phyloP scores from a whole-genome alignment of 2,797 vertebrate genomes.

The Thalassophryne amazonica region DNA sequence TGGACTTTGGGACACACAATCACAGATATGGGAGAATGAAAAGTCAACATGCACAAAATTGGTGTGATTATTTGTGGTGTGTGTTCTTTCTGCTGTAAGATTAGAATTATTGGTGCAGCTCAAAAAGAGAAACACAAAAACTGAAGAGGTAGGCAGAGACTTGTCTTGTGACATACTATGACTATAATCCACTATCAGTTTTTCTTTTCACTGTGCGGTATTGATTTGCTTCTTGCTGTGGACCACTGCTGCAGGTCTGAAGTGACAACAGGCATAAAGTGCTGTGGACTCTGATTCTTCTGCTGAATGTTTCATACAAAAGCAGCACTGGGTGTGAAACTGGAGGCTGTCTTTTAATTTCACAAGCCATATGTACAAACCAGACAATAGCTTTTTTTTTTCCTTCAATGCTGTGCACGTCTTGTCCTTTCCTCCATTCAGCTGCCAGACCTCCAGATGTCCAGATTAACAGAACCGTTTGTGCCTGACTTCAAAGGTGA shows the following conservation, averaged over 20 bases:
- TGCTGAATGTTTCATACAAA: not conserved
- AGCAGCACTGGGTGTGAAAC: not conserved
- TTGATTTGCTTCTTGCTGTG: slow-evolving; percentile 12
- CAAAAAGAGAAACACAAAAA: slow-evolving; percentile 24
- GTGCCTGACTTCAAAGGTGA: slow-evolving; percentile 56
- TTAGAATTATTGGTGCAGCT: slow-evolving; percentile 21
- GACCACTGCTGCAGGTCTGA: not conserved
- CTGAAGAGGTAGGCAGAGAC: slow-evolving; percentile 28
- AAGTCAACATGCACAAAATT: slow-evolving; percentile 53
- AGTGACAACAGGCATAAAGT: not conserved
- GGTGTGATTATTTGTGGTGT: slow-evolving; percentile 58
- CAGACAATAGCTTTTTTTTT: slow-evolving; percentile 1
- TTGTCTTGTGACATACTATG: slow-evolving; percentile 43
- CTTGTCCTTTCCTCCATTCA: slow-evolving; percentile 3
- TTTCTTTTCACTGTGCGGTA: slow-evolving; percentile 4
- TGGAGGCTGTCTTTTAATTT: not conserved
- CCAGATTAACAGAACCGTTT: slow-evolving; percentile 50
- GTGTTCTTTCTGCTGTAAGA: slow-evolving; percentile 27
- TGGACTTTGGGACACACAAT: slow-evolving; percentile 33
- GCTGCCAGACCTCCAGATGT: slow-evolving; percentile 53
- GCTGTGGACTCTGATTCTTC: not conserved
- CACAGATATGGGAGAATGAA: slow-evolving; percentile 39
- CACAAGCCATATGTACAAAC: not conserved
- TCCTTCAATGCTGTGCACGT: slow-evolving; percentile 5
- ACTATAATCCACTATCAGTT: too few relatives aligned